phyloP scores from a whole-genome alignment of 2,797 vertebrate species.

The Gallirallus australis region DNA sequence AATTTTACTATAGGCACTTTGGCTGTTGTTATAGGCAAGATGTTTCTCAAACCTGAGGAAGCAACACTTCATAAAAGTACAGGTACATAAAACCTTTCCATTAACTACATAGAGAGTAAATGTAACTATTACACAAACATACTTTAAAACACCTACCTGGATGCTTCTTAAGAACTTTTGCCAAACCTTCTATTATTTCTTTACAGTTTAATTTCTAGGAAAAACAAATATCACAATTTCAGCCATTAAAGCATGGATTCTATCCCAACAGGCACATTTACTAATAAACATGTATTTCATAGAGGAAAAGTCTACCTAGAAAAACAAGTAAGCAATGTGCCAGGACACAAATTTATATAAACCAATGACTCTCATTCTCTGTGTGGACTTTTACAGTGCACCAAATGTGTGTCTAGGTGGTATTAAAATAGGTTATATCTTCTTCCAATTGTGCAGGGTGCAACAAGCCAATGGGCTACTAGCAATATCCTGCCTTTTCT shows the following conservation, averaged over 20 bases:
- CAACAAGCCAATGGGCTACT: not conserved
- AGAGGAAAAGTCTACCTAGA: not conserved
- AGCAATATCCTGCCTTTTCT: not conserved
- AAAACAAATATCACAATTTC: slow-evolving; percentile 44
- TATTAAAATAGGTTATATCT: not conserved
- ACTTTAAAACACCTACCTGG: slow-evolving; percentile 82
- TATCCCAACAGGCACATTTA: not conserved
- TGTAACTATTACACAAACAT: not conserved
- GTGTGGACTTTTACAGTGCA: not conserved
- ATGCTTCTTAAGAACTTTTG: slow-evolving; percentile 96
- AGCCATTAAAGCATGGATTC: not conserved
- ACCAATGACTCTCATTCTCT: not conserved
- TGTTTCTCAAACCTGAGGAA: slow-evolving; percentile 93
- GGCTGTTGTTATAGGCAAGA: slow-evolving; percentile 98
- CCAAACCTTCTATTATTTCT: slow-evolving; percentile 97
- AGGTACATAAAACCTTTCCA: slow-evolving; percentile 65
- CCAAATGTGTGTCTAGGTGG: not conserved
- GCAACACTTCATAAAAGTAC: slow-evolving; percentile 42
- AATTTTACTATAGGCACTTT: slow-evolving; percentile 99
- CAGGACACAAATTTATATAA: not conserved
- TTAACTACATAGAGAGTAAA: slow-evolving; percentile 5
- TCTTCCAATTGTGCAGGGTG: not conserved
- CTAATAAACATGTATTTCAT: not conserved
- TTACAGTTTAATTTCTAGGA: slow-evolving; percentile 96
- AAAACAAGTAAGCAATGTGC: not conserved